phyloP scores from a whole-genome alignment of 1,140 invertebrate genomes.

The Lepidotrigona ventralis region DNA sequence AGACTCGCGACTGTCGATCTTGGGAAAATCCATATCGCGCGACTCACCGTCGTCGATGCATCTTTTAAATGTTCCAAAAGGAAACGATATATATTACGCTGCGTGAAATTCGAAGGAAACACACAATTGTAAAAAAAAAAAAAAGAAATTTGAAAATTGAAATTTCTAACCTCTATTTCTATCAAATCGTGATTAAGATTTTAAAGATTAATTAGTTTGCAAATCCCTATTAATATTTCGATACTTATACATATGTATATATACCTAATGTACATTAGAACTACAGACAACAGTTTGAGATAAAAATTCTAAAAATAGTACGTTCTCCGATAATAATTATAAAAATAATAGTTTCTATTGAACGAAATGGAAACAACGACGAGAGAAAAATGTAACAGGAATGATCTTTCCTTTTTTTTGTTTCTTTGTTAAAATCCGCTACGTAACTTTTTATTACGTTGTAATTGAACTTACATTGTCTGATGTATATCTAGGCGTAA shows the following conservation, averaged over 20 bases:
- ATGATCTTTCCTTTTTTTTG: background rate
- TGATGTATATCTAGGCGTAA: background rate
- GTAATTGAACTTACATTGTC: conserved; percentile 3
- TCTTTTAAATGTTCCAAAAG: background rate
- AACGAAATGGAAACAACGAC: background rate
- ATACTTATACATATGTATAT: background rate
- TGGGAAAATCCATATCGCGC: conserved; percentile 72
- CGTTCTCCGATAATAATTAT: background rate
- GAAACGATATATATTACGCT: too few relatives aligned
- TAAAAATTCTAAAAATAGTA: background rate
- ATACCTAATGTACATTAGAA: background rate
- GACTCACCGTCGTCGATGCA: background rate
- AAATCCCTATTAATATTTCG: background rate
- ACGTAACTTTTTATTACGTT: conserved; percentile 18
- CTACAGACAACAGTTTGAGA: background rate
- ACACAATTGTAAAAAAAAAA: background rate
- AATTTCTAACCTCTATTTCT: background rate
- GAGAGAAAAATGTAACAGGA: background rate
- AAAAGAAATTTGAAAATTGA: background rate
- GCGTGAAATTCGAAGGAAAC: background rate
- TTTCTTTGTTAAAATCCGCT: background rate
- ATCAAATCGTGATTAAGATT: background rate
- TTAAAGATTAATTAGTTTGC: background rate
- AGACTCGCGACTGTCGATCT: conserved; percentile 60
- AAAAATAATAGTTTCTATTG: background rate